Evolutionary conservation across 2,113 vertebrate genomes (phyloP).

Genomic region (Gambusia affinis): DNA sequence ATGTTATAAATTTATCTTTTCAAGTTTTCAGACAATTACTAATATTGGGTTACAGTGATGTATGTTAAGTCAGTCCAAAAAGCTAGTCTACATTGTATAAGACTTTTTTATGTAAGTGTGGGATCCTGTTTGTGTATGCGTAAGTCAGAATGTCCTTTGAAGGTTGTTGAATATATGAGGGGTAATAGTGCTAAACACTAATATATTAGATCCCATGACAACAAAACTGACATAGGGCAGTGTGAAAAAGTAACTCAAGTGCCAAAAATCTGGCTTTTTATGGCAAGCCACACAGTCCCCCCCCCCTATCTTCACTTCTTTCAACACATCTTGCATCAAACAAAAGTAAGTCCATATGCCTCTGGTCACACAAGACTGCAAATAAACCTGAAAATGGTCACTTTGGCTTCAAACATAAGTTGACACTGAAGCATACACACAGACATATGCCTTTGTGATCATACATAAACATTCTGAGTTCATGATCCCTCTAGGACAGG

Average conservation of each 20-base stretch:
- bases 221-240: constrained; percentile 3
- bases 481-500: constrained; percentile 40
- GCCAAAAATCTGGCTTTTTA: constrained; percentile 17
- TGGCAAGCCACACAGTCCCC: constrained; percentile 1
- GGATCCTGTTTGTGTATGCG: constrained; percentile 1
- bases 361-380: constrained; percentile 12
- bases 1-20: constrained; percentile 3
- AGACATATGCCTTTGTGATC: constrained; percentile 17
- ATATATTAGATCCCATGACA: constrained; percentile 18
- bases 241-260: constrained; percentile 12
- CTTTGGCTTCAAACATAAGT: background rate
- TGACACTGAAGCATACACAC: constrained; percentile 11
- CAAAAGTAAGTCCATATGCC: constrained; percentile 20
- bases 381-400: constrained; percentile 22
- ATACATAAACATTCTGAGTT: constrained; percentile 33
- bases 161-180: background rate
- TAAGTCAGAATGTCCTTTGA: constrained; percentile 7
- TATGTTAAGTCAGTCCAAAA: constrained; percentile 19
- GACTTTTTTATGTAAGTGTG: constrained; percentile 15
- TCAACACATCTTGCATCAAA: background rate
- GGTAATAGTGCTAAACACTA: constrained; percentile 28
- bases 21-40: constrained; percentile 30
- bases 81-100: constrained; percentile 6
- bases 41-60: constrained; percentile 41
- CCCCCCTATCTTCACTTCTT: constrained; percentile 11